These are phyloP conservation scores for Oceanites oceanicus DNA, from an alignment of 2,113 vertebrate species.

Conservation along the genomic window DNA sequence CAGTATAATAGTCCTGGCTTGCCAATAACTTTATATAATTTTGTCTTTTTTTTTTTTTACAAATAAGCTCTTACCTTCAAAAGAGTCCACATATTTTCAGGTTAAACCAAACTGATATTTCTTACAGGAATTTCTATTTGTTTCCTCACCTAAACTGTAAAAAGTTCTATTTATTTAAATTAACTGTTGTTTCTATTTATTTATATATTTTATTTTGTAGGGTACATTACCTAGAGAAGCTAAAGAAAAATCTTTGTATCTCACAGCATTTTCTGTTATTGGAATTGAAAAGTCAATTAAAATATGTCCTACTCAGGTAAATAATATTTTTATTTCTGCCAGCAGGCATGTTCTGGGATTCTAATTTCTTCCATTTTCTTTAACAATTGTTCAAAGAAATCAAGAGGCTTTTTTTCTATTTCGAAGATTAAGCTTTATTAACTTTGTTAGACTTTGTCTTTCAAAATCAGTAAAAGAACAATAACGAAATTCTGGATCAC, in stretches of 20 bases:
- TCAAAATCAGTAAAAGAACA: not conserved
- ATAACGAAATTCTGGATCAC: not conserved
- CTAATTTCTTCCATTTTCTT: not conserved
- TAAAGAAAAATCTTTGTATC: slow-evolving; percentile 77
- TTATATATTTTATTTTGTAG: slow-evolving; percentile 45
- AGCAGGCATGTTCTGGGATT: fast-evolving
- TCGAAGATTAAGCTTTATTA: not conserved
- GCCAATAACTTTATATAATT: not conserved
- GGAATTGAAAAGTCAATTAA: slow-evolving; percentile 77
- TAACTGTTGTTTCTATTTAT: not conserved
- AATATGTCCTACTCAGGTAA: slow-evolving; percentile 77
- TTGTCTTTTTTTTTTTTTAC: not conserved
- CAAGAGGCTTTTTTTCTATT: not conserved
- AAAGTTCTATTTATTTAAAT: not conserved
- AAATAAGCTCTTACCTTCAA: not conserved
- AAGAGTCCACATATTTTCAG: not conserved
- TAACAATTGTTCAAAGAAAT: not conserved
- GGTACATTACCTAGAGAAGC: slow-evolving; percentile 65
- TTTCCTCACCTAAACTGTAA: not conserved
- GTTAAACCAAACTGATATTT: not conserved
- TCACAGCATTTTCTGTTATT: slow-evolving; percentile 88
- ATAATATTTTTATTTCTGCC: not conserved
- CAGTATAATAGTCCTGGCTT: not conserved
- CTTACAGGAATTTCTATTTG: not conserved
- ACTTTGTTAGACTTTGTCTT: not conserved